Evolutionary conservation across 2,888 invertebrate genomes (phyloP).

Genomic region (Biston stratarius): DNA sequence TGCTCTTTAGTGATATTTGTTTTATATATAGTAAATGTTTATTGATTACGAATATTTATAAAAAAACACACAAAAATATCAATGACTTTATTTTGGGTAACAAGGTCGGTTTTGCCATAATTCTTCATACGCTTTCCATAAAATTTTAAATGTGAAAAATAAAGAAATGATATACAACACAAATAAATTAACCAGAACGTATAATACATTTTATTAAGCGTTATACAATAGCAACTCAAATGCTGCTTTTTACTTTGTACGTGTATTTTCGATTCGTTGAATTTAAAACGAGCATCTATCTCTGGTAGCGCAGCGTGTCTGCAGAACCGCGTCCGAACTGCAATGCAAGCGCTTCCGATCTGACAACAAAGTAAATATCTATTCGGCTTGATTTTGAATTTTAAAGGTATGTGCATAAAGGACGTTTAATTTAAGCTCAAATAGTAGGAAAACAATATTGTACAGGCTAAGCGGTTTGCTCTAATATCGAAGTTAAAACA

Average conservation of each 20-base stretch:
- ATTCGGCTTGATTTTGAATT: conserved; percentile 19
- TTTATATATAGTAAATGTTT: too few relatives aligned
- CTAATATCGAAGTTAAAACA: background rate
- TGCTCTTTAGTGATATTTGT: too few relatives aligned
- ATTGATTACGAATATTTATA: too few relatives aligned
- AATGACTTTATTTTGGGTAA: too few relatives aligned
- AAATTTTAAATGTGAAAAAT: too few relatives aligned
- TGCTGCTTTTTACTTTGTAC: conserved; percentile 13
- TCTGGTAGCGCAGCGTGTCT: conserved; percentile 22
- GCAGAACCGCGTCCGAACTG: conserved; percentile 20
- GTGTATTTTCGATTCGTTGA: conserved; percentile 23
- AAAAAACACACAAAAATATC: too few relatives aligned
- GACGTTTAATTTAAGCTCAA: background rate
- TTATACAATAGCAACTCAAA: conserved; percentile 3
- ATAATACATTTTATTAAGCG: background rate
- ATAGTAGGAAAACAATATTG: background rate
- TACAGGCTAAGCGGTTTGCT: background rate
- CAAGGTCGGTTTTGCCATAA: too few relatives aligned
- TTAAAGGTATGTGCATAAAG: background rate
- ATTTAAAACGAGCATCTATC: conserved; percentile 27
- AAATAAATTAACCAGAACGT: too few relatives aligned
- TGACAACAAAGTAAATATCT: conserved; percentile 31
- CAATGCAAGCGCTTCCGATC: conserved; percentile 22
- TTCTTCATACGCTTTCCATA: too few relatives aligned
- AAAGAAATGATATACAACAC: too few relatives aligned